Percentiles rank a stretch among this genome's conserved stretches.
Evolutionary conservation across 2,113 vertebrate species (phyloP).

Genomic region (Aleadryas rufinucha): DNA sequence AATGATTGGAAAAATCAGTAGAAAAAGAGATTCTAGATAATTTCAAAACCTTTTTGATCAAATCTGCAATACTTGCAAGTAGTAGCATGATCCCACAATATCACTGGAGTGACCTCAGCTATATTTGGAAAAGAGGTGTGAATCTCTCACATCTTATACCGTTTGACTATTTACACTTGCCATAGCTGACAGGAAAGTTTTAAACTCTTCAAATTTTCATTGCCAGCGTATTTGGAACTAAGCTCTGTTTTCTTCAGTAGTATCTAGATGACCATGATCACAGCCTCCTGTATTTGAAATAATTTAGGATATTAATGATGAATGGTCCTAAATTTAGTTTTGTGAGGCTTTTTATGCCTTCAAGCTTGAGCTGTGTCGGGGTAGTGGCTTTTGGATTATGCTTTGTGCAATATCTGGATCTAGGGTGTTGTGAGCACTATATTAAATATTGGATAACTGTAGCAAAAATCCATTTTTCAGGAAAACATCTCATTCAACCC

Average conservation of each 20-base stretch:
- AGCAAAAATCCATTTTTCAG: not conserved
- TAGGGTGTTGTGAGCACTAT: not conserved
- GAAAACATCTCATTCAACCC: not conserved
- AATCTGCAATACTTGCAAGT: not conserved
- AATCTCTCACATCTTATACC: not conserved
- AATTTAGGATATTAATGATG: not conserved
- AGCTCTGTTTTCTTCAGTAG: not conserved
- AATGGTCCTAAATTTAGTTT: not conserved
- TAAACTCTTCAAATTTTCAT: not conserved
- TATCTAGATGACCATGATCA: not conserved
- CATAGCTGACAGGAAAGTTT: not conserved
- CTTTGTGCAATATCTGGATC: not conserved
- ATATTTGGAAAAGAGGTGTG: not conserved
- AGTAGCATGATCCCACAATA: not conserved
- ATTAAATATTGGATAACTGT: not conserved
- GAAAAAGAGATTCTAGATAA: not conserved
- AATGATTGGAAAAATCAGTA: not conserved
- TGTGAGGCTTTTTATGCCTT: not conserved
- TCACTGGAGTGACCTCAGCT: not conserved
- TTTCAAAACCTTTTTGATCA: not conserved
- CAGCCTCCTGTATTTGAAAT: not conserved
- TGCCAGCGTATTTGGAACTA: not conserved
- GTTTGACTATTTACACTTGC: not conserved
- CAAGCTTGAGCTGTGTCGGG: not conserved
- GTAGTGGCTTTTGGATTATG: not conserved